Evolutionary conservation across 2,888 invertebrate genomes (phyloP), one percentile per base, ranked within the genome.

Genomic region (Anagyrus pseudococci): DNA sequence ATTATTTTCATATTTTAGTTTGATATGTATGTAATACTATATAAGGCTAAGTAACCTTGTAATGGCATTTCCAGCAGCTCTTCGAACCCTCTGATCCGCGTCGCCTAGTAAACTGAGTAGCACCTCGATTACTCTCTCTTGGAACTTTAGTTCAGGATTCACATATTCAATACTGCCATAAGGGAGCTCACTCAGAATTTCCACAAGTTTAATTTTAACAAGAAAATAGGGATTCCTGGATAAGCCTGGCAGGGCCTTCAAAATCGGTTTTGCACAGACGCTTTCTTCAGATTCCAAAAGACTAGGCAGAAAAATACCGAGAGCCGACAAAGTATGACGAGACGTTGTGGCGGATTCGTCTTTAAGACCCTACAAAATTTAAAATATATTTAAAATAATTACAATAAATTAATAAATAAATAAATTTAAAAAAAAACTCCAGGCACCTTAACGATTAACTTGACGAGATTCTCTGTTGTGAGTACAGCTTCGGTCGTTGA

Each of bases 211-310:
- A 4, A 93, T 90, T 83, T 91, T 91, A 49, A 94, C 90, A 53
- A 95, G 83, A 91, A 94, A 95, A 79, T 95, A 95, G 0, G 89
- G 87, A 79, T 93, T 93, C 44, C 83, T 82, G 59, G 88, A 87
- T 1, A 92, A 83, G 25, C 82, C 80, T 10, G 90, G 85, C 6
- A 94, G 80, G 20, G 84, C 81, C 66, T 87, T 85, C 47, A 94
- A 78, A 4, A 89, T 77, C 15, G 85, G 82, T 19, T 87, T 78
- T 3, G 88, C 82, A 13, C 84, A 73, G 1, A 81, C 72, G 81
- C 86, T 86, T 67, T 88, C 85, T 7, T 84, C 78, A 50, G 91
- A 90, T 74, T 87, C 84, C 59, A 89, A 80, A 23, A 94, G 72
- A 15, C 85, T 81, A 3, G 83, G 78, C 13, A 91, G 80, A 72